Conservation (phyloP, 2,888 invertebrate genomes). For the Drosophila diplacantha region DNA sequence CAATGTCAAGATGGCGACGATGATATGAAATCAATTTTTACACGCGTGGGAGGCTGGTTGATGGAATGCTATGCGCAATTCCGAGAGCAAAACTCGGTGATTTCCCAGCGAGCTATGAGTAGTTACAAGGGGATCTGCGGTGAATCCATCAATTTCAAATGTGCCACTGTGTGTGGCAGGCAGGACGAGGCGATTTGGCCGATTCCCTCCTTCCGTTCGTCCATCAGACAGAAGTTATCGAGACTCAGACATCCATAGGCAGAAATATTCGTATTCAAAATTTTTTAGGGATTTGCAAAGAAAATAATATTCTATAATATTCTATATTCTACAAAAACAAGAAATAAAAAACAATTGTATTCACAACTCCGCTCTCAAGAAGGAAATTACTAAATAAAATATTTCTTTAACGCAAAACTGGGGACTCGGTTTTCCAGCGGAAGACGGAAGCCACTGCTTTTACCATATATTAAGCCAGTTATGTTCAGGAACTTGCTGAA, state of each 20-base stretch:
- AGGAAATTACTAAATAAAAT: neutral
- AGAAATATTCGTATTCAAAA: neutral
- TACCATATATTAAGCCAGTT: slow-evolving; percentile 8
- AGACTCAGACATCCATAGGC: neutral
- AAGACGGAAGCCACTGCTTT: slow-evolving; percentile 7
- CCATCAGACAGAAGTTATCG: neutral
- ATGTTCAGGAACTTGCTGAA: slow-evolving; percentile 11
- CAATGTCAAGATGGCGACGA: slow-evolving; percentile 53
- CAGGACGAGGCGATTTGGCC: too few relatives aligned
- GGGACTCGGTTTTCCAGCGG: neutral
- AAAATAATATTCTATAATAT: too few relatives aligned
- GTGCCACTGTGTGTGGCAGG: slow-evolving; percentile 3
- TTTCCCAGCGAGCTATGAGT: slow-evolving; percentile 13
- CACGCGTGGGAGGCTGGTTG: slow-evolving; percentile 14
- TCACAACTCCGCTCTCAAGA: neutral
- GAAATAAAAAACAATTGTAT: neutral
- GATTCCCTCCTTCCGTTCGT: neutral
- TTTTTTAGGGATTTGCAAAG: neutral
- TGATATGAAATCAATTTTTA: slow-evolving; percentile 50
- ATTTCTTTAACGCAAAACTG: neutral
- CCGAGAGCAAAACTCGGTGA: slow-evolving; percentile 1
- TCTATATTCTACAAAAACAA: neutral
- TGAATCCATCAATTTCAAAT: slow-evolving; percentile 4
- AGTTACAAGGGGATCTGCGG: slow-evolving; percentile 5
- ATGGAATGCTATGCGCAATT: slow-evolving; percentile 16